These are phyloP conservation scores for Montifringilla adamsi DNA, from an alignment of 2,113 vertebrate genomes.

Conservation along the genomic window DNA sequence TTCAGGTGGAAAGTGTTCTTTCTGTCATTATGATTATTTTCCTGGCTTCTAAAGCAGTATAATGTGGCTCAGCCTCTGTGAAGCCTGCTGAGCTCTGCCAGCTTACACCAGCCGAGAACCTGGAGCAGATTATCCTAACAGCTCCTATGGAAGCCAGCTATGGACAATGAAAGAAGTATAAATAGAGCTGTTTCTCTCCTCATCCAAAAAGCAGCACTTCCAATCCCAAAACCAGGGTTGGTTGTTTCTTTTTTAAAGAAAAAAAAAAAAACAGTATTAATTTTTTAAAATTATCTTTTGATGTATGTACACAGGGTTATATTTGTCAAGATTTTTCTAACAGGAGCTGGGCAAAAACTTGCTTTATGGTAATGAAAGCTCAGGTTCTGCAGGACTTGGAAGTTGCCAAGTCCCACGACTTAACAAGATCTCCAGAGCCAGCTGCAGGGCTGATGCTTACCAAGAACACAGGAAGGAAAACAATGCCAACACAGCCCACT, in stretches of 20 bases:
- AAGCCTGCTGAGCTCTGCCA: slow-evolving; percentile 7
- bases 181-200: background rate
- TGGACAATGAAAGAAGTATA: background rate
- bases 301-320: background rate
- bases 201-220: background rate
- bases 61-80: background rate
- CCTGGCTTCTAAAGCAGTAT: background rate
- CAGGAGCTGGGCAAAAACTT: background rate
- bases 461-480: background rate
- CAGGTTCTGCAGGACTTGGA: background rate
- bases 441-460: background rate
- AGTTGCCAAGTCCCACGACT: background rate
- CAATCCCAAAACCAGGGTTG: background rate
- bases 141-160: background rate
- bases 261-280: background rate
- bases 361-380: background rate
- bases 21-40: background rate
- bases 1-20: background rate
- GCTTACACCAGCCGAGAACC: background rate
- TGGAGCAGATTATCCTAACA: background rate
- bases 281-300: background rate
- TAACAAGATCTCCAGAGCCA: background rate
- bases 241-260: background rate
- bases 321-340: background rate
- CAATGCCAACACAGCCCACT: background rate